Evolutionary conservation across 2,113 vertebrate genomes (phyloP).

Genomic region (Limnothrissa miodon): DNA sequence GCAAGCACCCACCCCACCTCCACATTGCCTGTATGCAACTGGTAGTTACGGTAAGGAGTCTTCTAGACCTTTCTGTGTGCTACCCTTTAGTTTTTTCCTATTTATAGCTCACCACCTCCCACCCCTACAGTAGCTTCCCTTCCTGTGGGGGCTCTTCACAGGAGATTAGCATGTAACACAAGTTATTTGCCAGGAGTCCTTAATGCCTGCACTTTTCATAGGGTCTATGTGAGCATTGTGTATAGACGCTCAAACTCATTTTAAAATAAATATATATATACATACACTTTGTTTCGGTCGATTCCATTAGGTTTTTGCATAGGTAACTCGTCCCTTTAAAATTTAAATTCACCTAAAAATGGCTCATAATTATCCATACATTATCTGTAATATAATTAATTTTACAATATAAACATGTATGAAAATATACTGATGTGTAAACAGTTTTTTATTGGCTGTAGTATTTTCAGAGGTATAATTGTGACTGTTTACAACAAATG

Average conservation of each 20-base stretch:
- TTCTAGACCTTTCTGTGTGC: slow-evolving; percentile 32
- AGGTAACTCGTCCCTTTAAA: neutral
- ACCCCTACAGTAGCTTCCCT: neutral
- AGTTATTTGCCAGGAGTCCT: neutral
- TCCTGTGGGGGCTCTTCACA: slow-evolving; percentile 46
- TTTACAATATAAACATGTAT: neutral
- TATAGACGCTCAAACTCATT: neutral
- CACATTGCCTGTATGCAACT: neutral
- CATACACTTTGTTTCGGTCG: neutral
- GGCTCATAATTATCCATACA: neutral
- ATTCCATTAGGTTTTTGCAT: neutral
- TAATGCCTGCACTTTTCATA: neutral
- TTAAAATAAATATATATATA: no score
- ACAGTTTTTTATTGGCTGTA: neutral
- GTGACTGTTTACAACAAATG: neutral
- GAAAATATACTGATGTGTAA: neutral
- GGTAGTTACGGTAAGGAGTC: slow-evolving; percentile 12
- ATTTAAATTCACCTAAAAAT: neutral
- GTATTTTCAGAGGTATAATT: neutral
- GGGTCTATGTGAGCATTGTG: neutral
- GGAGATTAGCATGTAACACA: neutral
- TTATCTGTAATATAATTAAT: neutral
- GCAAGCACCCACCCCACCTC: neutral
- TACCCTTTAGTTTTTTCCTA: slow-evolving; percentile 57
- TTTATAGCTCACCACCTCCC: slow-evolving; percentile 49